Evolutionary conservation across 1,140 invertebrate genomes (phyloP), one percentile per base, ranked within the genome.

Genomic region (Tetramorium alpestre): DNA sequence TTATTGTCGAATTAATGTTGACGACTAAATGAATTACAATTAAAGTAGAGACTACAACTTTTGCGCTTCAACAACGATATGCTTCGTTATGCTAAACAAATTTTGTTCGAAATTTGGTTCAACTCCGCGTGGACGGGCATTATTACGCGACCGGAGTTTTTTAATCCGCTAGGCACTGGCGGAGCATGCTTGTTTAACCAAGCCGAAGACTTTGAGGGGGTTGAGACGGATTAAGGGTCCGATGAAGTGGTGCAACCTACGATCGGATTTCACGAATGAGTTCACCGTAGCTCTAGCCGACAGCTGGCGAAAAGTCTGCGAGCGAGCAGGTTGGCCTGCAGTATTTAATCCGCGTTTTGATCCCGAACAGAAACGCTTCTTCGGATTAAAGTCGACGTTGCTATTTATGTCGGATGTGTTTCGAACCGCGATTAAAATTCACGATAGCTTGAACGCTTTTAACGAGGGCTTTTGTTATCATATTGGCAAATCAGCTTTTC

Each of bases 221-320:
- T 78, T 64, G 82, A 67, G 64, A 41, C 84, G 90, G 89, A 91
- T 88, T 91, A 90, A 89, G 87, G 91, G 89, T 77, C 76, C 78
- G 89, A 78, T 90, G 89, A 92, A 92, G 92, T 92, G 92, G 81
- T 92, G 87, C 89, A 84, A 92, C 73, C 87, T 90, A 88, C 87
- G 87, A 92, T 93, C 90, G 87, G 91, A 93, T 93, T 93, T 92
- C 87, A 92, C 92, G 92, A 91, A 64, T 88, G 90, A 92, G 78
- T 91, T 90, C 88, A 90, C 84, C 76, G 38, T 54, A 47, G 80
- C 60, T 64, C 67, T 47, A 38, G 70, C 80, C 87, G 90, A 91
- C 92, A 93, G 92, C 91, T 93, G 92, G 90, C 85, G 87, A 86
- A 86, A 92, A 90, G 87, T 91, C 67, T 69, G 65, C 70, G 85